Evolutionary conservation across 2,797 vertebrate genomes (phyloP), one percentile per base, ranked within the genome.

Genomic region (Ispidina picta): DNA sequence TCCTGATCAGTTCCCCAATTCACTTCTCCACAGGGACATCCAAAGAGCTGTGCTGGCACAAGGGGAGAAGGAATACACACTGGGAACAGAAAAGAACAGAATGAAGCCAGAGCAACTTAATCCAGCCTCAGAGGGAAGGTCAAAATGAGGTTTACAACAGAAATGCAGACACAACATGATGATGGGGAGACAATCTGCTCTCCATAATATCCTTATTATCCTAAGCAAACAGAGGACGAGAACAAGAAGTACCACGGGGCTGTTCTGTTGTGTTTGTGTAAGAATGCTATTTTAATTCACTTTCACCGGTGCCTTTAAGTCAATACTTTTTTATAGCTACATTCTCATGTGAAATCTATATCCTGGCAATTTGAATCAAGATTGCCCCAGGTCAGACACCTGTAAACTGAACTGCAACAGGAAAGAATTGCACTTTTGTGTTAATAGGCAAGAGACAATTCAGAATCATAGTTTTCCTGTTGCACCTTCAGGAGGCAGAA

Each of bases 251-350:
- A 88, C 81, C 86, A 92, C 1, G 0, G 72, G 81, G 78, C 59
- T 93, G 35, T 63, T 89, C 51, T 77, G 65, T 65, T 69, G 46
- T 94, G 92, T 95, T 94, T 96, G 83, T 91, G 33, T 91, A 92
- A 95, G 83, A 90, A 96, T 91, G 81, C 17, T 44, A 70, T 93
- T 90, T 93, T 89, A 95, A 95, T 94, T 92, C 90, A 81, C 78
- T 94, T 93, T 92, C 70, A 72, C 69, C 26, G 66, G 37, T 81
- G 88, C 62, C 81, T 87, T 92, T 56, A 78, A 87, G 81, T 83
- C 44, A 83, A 41, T 35, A 39, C 63, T 31, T 69, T 60, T 92
- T 90, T 44, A 91, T 37, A 85, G 90, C 28, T 74, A 58, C 59
- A 71, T 86, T 90, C 88, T 91, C 90, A 93, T 1, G 43, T 92